phyloP scores from a whole-genome alignment of 2,888 invertebrate species.

The Tetropium fuscum region DNA sequence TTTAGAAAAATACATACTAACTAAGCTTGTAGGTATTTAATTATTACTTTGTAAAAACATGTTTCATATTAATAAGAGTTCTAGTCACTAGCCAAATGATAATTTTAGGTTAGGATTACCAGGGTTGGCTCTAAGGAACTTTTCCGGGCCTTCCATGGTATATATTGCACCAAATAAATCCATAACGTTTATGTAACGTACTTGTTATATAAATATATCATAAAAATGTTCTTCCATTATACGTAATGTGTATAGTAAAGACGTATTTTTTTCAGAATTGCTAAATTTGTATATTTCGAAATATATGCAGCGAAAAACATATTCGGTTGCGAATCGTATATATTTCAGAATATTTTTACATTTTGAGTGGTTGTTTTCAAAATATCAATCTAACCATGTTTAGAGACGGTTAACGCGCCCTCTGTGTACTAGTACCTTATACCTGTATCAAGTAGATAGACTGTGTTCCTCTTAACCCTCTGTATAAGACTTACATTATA shows the following conservation, averaged over 20 bases:
- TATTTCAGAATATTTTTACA: not conserved
- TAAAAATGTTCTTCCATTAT: slow-evolving; percentile 41
- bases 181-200: slow-evolving; percentile 12
- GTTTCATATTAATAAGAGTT: slow-evolving; percentile 50
- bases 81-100: slow-evolving; percentile 65
- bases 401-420: not conserved
- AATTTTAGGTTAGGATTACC: slow-evolving; percentile 43
- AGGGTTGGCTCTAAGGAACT: slow-evolving; percentile 16
- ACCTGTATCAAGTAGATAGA: slow-evolving; percentile 33
- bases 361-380: not conserved
- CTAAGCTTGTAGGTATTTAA: slow-evolving; percentile 28
- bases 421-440: not conserved
- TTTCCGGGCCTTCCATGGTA: slow-evolving; percentile 17
- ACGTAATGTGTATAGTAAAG: slow-evolving; percentile 29
- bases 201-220: no score
- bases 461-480: slow-evolving; percentile 48
- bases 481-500: slow-evolving; percentile 58
- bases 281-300: slow-evolving; percentile 1
- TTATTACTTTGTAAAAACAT: slow-evolving; percentile 11
- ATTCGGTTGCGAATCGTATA: not conserved
- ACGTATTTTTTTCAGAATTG: slow-evolving; percentile 5
- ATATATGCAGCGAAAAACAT: not conserved
- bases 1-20: slow-evolving; percentile 19
- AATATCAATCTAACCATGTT: not conserved
- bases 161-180: slow-evolving; percentile 38